A percentile compares a stretch with the other conserved stretches of the same genome.
phyloP scores from a whole-genome alignment of 2,113 vertebrate genomes.

The Eptesicus fuscus region DNA sequence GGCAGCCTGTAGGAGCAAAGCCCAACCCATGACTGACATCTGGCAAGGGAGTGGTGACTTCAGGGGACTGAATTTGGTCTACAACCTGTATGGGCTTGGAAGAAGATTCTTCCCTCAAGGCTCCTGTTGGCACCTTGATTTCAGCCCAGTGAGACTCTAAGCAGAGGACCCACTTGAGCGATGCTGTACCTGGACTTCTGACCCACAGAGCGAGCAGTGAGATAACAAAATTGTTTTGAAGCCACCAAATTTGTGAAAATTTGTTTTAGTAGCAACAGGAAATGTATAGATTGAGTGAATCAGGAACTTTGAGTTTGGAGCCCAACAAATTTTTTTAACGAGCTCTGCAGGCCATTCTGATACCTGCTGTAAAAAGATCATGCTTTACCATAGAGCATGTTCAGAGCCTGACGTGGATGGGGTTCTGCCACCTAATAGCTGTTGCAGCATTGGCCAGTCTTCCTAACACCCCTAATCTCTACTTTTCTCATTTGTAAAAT shows the following conservation, averaged over 20 bases:
- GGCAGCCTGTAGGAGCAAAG: too few species aligned
- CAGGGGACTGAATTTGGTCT: neutral
- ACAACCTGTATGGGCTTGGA: neutral
- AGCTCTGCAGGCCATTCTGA: neutral
- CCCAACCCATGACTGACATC: fast-evolving
- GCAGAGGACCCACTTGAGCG: neutral
- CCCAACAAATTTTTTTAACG: neutral
- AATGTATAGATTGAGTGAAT: neutral
- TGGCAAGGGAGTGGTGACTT: neutral
- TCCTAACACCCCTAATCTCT: neutral
- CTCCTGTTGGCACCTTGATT: neutral
- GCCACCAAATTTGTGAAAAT: neutral
- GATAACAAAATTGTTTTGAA: neutral
- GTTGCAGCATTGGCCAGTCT: neutral
- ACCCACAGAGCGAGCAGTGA: neutral
- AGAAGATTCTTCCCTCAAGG: neutral
- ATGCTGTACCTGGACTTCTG: neutral
- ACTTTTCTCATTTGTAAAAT: neutral
- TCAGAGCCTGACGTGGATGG: neutral
- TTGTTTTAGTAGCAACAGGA: neutral
- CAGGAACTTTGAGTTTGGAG: neutral
- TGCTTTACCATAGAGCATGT: neutral
- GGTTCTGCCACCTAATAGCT: neutral
- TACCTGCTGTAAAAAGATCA: neutral
- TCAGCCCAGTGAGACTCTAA: neutral